Evolutionary conservation across 2,797 vertebrate species (phyloP).

Genomic region (Onychomys arenicola): DNA sequence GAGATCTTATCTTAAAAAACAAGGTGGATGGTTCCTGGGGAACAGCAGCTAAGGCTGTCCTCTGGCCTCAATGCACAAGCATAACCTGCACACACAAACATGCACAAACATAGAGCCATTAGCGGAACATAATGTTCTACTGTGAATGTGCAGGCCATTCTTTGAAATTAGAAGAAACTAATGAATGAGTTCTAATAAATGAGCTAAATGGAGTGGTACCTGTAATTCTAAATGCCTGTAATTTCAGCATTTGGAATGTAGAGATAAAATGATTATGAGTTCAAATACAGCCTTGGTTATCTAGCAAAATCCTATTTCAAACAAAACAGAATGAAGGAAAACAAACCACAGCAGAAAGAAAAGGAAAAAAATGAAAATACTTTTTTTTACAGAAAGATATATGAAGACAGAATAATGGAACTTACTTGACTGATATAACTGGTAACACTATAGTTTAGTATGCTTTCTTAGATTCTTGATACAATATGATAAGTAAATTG

Average conservation of each 20-base stretch:
- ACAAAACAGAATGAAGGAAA: background rate
- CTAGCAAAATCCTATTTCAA: background rate
- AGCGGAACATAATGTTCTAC: background rate
- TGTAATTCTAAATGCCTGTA: too few relatives aligned
- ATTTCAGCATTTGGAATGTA: background rate
- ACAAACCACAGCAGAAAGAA: background rate
- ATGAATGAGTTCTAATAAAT: conserved; percentile 2
- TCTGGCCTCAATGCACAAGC: too few relatives aligned
- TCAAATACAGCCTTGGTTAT: background rate
- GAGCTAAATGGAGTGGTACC: background rate
- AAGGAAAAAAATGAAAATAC: background rate
- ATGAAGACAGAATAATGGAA: background rate
- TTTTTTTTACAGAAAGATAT: background rate
- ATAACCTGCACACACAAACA: background rate
- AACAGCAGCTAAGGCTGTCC: background rate
- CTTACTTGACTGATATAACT: conserved; percentile 10
- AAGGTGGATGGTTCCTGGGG: background rate
- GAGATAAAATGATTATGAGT: background rate
- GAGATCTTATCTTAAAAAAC: background rate
- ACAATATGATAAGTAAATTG: conserved; percentile 3
- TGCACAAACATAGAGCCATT: background rate
- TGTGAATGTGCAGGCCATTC: background rate
- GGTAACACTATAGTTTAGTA: conserved; percentile 47
- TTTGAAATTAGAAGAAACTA: background rate
- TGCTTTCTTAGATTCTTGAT: conserved; percentile 15